Percentiles rank a stretch among this genome's conserved stretches.
phyloP scores from a whole-genome alignment of 2,113 vertebrate species.

The Bubo bubo region DNA sequence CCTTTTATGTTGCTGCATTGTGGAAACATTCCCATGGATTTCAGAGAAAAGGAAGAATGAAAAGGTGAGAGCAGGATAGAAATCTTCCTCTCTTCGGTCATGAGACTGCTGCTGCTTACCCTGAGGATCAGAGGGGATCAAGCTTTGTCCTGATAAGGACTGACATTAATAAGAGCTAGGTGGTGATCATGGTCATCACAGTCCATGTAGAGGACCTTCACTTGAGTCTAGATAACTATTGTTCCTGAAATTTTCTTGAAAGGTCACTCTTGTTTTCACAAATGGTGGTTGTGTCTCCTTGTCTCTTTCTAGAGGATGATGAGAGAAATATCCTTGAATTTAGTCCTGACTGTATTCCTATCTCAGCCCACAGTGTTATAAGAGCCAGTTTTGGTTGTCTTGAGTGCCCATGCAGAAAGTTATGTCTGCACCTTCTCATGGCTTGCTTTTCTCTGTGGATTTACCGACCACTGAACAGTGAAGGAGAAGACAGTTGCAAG shows the following conservation, averaged over 20 bases:
- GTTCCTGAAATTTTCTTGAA: not conserved
- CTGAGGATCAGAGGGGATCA: not conserved
- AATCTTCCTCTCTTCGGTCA: not conserved
- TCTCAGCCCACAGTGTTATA: fast-evolving
- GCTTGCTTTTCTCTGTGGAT: not conserved
- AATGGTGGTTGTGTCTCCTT: not conserved
- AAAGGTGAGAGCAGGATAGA: not conserved
- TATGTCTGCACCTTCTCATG: not conserved
- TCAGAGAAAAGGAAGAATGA: not conserved
- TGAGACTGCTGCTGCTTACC: not conserved
- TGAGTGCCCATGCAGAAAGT: not conserved
- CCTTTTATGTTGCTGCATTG: not conserved
- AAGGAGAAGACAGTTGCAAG: not conserved
- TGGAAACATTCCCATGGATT: conserved; percentile 25
- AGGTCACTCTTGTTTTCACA: not conserved
- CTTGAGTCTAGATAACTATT: not conserved
- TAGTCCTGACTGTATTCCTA: not conserved
- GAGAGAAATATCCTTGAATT: not conserved
- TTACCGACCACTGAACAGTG: not conserved
- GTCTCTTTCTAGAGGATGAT: not conserved
- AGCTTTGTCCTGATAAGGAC: not conserved
- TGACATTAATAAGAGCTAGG: not conserved
- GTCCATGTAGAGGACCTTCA: not conserved
- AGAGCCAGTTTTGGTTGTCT: not conserved
- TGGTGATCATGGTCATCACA: not conserved